Percentiles rank a stretch among this genome's conserved stretches.
These are phyloP conservation scores for Glaucopsyche alexis DNA, from an alignment of 2,888 invertebrate species.

Conservation along the genomic window DNA sequence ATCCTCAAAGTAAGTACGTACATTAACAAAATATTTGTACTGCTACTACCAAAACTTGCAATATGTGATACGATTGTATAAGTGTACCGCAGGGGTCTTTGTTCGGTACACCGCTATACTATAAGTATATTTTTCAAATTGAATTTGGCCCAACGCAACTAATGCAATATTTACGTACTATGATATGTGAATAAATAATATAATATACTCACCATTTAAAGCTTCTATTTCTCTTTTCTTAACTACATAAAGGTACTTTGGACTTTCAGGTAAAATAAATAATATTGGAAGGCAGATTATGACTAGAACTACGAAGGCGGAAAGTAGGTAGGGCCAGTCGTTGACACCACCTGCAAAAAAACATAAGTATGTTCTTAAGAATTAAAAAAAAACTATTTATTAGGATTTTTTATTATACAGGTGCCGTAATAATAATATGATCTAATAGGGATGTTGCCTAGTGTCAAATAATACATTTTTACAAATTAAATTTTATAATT, in stretches of 20 bases:
- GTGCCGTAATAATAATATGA: no score
- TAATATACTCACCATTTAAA: slow-evolving; percentile 76
- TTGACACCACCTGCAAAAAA: slow-evolving; percentile 80
- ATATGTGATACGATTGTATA: not conserved
- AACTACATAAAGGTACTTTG: slow-evolving; percentile 90
- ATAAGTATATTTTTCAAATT: no score
- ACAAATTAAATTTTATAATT: no score
- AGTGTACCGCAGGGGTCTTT: not conserved
- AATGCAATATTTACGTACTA: not conserved
- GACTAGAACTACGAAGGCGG: slow-evolving; percentile 85
- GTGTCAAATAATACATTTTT: no score
- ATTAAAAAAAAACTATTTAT: no score
- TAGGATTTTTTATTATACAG: no score
- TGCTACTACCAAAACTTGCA: not conserved
- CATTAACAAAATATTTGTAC: not conserved
- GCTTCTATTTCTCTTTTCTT: slow-evolving; percentile 83
- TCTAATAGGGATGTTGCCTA: no score
- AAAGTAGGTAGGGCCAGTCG: slow-evolving; percentile 89
- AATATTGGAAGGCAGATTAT: slow-evolving; percentile 81
- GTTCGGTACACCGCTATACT: not conserved
- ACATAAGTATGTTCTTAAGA: no score
- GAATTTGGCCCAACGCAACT: no score
- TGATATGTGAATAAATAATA: not conserved
- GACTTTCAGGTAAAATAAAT: slow-evolving; percentile 91
- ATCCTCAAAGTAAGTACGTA: not conserved